Evolutionary conservation across 2,888 invertebrate genomes (phyloP), one percentile per base, ranked within the genome.

Genomic region (Elaeidobius kamerunicus): DNA sequence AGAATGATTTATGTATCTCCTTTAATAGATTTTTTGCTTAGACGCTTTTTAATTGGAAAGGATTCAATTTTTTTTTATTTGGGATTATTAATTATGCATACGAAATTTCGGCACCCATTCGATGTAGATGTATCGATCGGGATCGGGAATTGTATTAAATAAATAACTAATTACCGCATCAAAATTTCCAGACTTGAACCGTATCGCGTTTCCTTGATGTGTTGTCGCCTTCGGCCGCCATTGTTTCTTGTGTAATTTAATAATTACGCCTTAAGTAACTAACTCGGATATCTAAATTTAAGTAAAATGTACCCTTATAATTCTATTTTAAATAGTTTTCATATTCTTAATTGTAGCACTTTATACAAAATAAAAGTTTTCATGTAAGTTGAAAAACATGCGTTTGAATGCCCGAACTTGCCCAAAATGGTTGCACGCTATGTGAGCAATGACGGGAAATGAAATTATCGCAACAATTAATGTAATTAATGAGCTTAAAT

Each of bases 21-120:
- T 55, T 61, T 63, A 62, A 63, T 63, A 58, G 61, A 59, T 60
- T 63, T 59, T 61, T 61, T 55, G 47, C 52, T 53, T 53, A 58
- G 59, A 61, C 46, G 59, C 18, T 57, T 60, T 61, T 61, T 61
- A 63, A 63, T 63, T 61, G 61, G 59, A 60, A 47, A 46, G 52
- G 52, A 61, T 61, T 60, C 60, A 58, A 35, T 40, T 30, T 46
- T 15, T 44, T 44, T 35, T 20, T 35, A 19, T 20, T 44, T 35
- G 34, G 11, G 32, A 44, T 16, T 40, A 52, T 35, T 46, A 46
- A 51, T 44, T 46, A 52, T 52, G 46, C 52, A 46, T 46, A 46
- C 35, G 28, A 27, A 46, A 41, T 52, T 52, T 46, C 46, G 52
- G 52, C 46, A 52, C 46, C 36, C n/a, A 19, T 40, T 40, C 16